Base-by-base conservation (phyloP, 1,140 invertebrate genomes). In the Nasonia longicornis region DNA sequence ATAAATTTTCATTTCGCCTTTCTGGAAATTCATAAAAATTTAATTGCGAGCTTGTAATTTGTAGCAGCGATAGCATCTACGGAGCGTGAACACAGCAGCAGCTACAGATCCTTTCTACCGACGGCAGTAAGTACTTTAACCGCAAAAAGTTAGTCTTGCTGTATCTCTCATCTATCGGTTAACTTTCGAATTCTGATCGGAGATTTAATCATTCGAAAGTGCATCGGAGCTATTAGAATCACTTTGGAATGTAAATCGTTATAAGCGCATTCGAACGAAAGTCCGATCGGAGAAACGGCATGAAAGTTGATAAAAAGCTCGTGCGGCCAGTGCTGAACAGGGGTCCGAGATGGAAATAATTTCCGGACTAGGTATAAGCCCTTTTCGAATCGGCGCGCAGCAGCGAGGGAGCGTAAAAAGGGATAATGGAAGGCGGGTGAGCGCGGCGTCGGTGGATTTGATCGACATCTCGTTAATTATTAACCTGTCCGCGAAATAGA, bases 381-480 rank as follows among this genome's bases (percentile, higher is more conserved):
- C 38, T 42, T 8, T 42, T 42, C 8, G 38, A 35, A 35, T 35
- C 38, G 38, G 38, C 38, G 38, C 38, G 38, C 38, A 42, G 38
- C 38, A 42, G 38, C 38, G 38, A 35, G 6, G 20, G 14, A 35
- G 20, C 29, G 2, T 31, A 75, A 29, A 31, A 35, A 11, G 16
- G 38, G 38, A 74, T 76, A 76, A 81, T 81, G 63, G 72, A 69
- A 80, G 42, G 72, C 77, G 52, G 16, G 29, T 63, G 77, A 11
- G 64, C 12, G 69, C 31, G 4, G 66, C 58, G 75, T 69, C 80
- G 66, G 69, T 38, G 75, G 71, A 45, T 79, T 75, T 84, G 81
- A 84, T 84, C 84, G 83, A 81, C 82, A 71, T 84, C 83, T 84
- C 78, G 75, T 85, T 84, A 84, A 85, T 85, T 85, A 84, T 85